Conservation (phyloP, 2,888 invertebrate genomes). For the Xylota segnis region DNA sequence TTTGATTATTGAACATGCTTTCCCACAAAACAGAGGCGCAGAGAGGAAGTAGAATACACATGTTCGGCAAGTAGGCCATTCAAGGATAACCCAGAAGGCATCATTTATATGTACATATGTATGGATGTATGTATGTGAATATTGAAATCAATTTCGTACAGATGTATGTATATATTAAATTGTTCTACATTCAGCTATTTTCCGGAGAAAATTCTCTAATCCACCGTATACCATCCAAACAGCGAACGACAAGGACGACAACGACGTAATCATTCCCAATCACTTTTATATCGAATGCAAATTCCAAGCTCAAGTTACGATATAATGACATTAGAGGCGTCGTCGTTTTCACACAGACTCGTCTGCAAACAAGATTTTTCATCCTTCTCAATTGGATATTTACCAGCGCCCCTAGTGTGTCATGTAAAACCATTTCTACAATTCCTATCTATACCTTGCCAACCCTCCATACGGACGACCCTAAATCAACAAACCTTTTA, state of each 20-base stretch:
- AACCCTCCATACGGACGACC: neutral
- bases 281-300: conserved; percentile 73
- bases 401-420: conserved; percentile 23
- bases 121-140: conserved; percentile 9
- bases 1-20: conserved; percentile 27
- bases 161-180: neutral
- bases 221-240: neutral
- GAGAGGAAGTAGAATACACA: neutral
- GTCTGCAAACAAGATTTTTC: conserved; percentile 69
- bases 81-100: conserved; percentile 23
- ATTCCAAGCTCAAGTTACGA: conserved; percentile 71
- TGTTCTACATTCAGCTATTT: neutral
- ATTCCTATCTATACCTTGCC: neutral
- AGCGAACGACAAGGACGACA: neutral
- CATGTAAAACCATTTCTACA: conserved; percentile 34
- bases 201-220: neutral
- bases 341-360: conserved; percentile 55
- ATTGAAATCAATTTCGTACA: conserved; percentile 30
- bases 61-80: conserved; percentile 2
- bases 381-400: conserved; percentile 71
- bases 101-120: too few relatives aligned
- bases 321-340: conserved; percentile 75
- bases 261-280: conserved; percentile 68
- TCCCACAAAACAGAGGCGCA: neutral
- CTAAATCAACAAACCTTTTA: conserved; percentile 76